Base-by-base conservation (phyloP, 2,797 vertebrate species). In the Myripristis murdjan region DNA sequence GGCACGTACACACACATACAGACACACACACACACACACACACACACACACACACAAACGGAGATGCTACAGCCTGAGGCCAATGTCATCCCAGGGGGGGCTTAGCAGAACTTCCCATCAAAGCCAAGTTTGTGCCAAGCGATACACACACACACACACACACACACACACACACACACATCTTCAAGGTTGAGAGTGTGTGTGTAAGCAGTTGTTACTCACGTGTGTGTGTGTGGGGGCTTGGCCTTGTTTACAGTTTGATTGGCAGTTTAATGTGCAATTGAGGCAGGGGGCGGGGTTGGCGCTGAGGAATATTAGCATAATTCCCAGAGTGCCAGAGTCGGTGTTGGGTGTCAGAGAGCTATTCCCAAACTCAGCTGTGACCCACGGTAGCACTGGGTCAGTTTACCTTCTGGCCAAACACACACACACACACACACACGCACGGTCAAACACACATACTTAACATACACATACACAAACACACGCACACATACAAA, bases 361-460 rank as follows among this genome's bases (percentile, higher is more conserved):
- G 92, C 91, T 92, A 93, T 94, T 94, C 92, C 90, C 78, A 91
- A 93, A 91, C 92, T 92, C 87, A 91, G 90, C 83, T 83, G 89
- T 92, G 91, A 93, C 92, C 91, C 86, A 88, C 89, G 85, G 90
- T 90, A 92, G 83, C 86, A 84, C 65, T 75, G 85, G 87, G 85
- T 94, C 92, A 74, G 67, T 82, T 93, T 94, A 91, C 92, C 82
- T 75, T 62, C 48, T 23, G 46, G 71, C 82, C 81, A 86, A n/a
- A n/a, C n/a, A n/a, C n/a, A 86, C 80, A 72, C 43, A 79, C 78
- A 77, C 5, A 62, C 70, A 66, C 67, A 60, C 69, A 73, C 26
- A 48, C 37, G 62, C 48, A 67, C 43, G 15, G 24, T 43, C 20
- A 67, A 24, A 35, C 18, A 24, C 60, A 20, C 16, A 57, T 3